Percentiles rank a stretch among this genome's conserved stretches.
phyloP scores from a whole-genome alignment of 2,888 invertebrate species.

The Chironomus riparius region DNA sequence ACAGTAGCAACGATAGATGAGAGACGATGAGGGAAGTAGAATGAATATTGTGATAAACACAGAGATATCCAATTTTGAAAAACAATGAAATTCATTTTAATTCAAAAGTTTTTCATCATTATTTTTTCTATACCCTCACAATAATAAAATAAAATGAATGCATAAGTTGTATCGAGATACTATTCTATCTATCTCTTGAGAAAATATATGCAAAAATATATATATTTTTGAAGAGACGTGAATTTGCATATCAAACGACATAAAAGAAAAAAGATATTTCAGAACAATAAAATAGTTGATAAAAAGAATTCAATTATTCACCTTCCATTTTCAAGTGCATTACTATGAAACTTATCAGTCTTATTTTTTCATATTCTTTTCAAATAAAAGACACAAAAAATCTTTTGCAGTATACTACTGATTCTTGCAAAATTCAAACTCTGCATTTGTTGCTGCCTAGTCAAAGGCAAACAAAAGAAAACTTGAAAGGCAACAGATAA shows the following conservation, averaged over 20 bases:
- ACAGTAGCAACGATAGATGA: not conserved
- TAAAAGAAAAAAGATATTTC: not conserved
- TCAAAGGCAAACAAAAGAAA: not conserved
- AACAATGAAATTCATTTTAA: not conserved
- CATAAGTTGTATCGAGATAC: not conserved
- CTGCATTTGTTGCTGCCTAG: not conserved
- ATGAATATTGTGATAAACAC: not conserved
- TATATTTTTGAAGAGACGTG: not conserved
- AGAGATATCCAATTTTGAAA: not conserved
- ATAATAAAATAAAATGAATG: not conserved
- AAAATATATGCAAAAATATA: not conserved
- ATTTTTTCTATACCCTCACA: not conserved
- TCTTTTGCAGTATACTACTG: too few relatives aligned
- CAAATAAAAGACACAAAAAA: not conserved
- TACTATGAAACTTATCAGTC: too few relatives aligned
- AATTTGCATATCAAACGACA: conserved; percentile 22
- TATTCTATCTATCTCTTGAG: not conserved
- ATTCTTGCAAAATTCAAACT: not conserved
- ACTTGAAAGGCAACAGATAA: not conserved
- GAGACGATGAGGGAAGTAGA: not conserved
- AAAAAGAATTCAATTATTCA: conserved; percentile 25
- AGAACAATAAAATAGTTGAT: conserved; percentile 15
- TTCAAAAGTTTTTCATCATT: not conserved
- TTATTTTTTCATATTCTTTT: not conserved
- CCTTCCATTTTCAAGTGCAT: not conserved